A percentile compares a stretch with the other conserved stretches of the same genome.
Evolutionary conservation across 2,888 invertebrate species (phyloP).

Genomic region (Caradrina kadenii): DNA sequence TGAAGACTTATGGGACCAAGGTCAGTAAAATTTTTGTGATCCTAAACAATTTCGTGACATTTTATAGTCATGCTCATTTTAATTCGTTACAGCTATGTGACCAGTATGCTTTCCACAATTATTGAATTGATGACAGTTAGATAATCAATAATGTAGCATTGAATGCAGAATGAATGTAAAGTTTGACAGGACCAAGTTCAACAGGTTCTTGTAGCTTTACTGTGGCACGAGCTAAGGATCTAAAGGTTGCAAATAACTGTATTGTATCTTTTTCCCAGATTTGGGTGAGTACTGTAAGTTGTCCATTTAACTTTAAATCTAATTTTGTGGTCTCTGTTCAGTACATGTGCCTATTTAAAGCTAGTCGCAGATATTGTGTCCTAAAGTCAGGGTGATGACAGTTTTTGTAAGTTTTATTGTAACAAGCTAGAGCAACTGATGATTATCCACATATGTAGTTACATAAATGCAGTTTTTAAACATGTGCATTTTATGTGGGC

Average conservation of each 20-base stretch:
- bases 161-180: not conserved
- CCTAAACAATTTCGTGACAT: not conserved
- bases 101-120: not conserved
- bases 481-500: not conserved
- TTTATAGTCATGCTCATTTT: not conserved
- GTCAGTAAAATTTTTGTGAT: constrained; percentile 84
- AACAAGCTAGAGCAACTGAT: not conserved
- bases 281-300: constrained; percentile 51
- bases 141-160: not conserved
- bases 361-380: not conserved
- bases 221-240: not conserved
- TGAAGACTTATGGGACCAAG: constrained; percentile 96
- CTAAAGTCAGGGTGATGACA: not conserved
- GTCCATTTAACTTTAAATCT: constrained; percentile 1
- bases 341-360: not conserved
- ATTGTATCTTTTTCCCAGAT: constrained; percentile 33
- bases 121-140: not conserved
- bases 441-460: not conserved
- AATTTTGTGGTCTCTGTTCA: not conserved
- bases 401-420: not conserved
- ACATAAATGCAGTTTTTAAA: not conserved
- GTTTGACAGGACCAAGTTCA: not conserved
- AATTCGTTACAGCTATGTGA: not conserved
- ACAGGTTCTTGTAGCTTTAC: not conserved
- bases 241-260: not conserved